Conservation (phyloP, 2,888 invertebrate genomes). For the Lamellibrachia satsuma region DNA sequence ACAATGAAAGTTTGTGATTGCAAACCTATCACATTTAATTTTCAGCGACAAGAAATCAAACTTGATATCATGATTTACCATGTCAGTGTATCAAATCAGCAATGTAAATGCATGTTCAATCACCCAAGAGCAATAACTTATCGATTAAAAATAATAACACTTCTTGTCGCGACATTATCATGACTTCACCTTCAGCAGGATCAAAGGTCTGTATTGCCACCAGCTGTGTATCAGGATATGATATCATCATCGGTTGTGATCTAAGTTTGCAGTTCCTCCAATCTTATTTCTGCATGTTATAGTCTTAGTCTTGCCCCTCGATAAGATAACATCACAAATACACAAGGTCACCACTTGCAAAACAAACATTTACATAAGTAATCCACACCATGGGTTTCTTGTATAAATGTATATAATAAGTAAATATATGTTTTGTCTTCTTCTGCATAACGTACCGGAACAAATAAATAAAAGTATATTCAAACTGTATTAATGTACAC, state of each 20-base stretch:
- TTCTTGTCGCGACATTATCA: neutral
- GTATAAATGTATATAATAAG: neutral
- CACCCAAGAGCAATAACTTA: constrained; percentile 5
- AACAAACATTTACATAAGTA: neutral
- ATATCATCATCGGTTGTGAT: neutral
- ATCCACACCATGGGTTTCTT: neutral
- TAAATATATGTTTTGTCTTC: neutral
- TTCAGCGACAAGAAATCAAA: neutral
- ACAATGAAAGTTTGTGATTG: neutral
- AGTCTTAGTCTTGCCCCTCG: neutral
- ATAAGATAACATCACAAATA: neutral
- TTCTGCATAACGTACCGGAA: neutral
- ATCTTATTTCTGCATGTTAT: neutral
- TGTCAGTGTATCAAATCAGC: neutral
- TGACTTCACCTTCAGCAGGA: neutral
- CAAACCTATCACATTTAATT: neutral
- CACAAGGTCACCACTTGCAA: neutral
- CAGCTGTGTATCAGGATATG: neutral
- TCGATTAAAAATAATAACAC: neutral
- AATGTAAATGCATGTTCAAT: neutral
- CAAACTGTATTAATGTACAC: too few species aligned
- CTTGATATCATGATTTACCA: neutral
- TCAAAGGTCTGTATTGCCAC: neutral
- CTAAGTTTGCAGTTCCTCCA: neutral
- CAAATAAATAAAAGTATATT: too few species aligned